Conservation (phyloP, 2,797 vertebrate species). For the Petrocephalus sullivani region DNA sequence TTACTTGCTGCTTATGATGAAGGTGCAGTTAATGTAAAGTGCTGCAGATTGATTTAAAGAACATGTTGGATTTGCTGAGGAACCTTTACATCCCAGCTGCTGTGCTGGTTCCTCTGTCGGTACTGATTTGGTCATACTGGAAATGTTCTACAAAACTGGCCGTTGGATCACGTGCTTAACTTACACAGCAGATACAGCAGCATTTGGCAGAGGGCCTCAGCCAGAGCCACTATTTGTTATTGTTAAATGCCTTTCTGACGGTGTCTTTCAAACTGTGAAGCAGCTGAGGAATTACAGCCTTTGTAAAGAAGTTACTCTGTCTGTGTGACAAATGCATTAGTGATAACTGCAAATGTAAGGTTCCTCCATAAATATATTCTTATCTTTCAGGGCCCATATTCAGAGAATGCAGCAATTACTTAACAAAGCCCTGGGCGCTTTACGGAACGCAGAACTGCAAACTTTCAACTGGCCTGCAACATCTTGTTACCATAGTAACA, state of each 20-base stretch:
- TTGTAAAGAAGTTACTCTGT: not conserved
- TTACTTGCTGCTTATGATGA: not conserved
- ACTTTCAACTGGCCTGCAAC: slow-evolving; percentile 17
- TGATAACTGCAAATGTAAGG: not conserved
- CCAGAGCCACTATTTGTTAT: not conserved
- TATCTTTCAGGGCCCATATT: not conserved
- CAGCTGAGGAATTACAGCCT: not conserved
- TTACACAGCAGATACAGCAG: too few species aligned
- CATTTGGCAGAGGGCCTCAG: too few species aligned
- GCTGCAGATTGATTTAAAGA: not conserved
- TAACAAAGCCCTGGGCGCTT: slow-evolving; percentile 5
- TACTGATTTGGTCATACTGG: not conserved
- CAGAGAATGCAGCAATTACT: slow-evolving; percentile 18
- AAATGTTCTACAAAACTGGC: not conserved
- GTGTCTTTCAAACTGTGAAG: not conserved
- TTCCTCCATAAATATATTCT: not conserved
- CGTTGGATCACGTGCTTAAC: not conserved
- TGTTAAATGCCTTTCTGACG: not conserved
- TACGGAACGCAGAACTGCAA: slow-evolving; percentile 1
- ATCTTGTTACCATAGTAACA: slow-evolving; percentile 30
- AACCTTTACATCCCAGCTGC: not conserved
- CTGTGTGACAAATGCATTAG: not conserved
- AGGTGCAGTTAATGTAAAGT: not conserved
- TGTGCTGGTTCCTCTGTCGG: not conserved
- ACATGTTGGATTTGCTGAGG: not conserved